phyloP scores from a whole-genome alignment of 2,113 vertebrate species.

The Hystrix brachyura region DNA sequence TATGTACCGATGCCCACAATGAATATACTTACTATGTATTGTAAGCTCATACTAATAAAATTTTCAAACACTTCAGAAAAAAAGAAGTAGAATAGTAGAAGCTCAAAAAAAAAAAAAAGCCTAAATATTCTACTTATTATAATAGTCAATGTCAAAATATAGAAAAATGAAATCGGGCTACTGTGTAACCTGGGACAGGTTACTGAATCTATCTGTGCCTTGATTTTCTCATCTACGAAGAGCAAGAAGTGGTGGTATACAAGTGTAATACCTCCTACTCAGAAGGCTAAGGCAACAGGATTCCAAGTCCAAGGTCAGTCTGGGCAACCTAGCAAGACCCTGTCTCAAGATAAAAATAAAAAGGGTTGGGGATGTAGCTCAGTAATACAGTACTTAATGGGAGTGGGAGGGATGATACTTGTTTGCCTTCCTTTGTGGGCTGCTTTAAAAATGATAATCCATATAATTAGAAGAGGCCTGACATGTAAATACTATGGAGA shows the following conservation, averaged over 20 bases:
- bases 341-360: neutral
- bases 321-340: neutral
- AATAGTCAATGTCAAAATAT: neutral
- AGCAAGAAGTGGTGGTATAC: neutral
- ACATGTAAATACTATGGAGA: neutral
- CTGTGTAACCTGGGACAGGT: neutral
- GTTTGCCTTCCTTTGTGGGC: neutral
- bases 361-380: neutral
- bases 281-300: neutral
- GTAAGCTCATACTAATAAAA: neutral
- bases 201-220: neutral
- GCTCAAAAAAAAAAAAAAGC: neutral
- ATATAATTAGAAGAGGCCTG: neutral
- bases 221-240: neutral
- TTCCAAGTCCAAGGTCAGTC: neutral
- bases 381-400: neutral
- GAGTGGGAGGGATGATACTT: neutral
- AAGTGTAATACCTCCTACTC: too few species aligned
- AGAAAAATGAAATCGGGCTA: constrained; percentile 4
- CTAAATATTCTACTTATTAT: neutral
- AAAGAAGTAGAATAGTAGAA: neutral
- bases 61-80: neutral
- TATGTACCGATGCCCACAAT: neutral
- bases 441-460: constrained; percentile 49
- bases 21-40: neutral